Base-by-base conservation (phyloP, 2,888 invertebrate species). In the Bimastos eiseni region DNA sequence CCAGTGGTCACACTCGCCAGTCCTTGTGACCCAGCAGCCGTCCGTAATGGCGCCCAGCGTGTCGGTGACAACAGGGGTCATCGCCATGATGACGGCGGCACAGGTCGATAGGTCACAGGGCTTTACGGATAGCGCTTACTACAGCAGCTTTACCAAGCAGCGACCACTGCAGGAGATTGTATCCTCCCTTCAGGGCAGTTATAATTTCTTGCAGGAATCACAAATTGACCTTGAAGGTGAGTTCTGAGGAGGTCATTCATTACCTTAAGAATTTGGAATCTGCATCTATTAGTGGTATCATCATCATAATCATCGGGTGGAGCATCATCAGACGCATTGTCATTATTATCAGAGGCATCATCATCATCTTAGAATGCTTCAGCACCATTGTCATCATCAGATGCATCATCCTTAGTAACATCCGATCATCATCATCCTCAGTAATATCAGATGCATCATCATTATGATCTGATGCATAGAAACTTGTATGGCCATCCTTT, bases 201-300 rank as follows among this genome's bases (percentile, higher is more conserved):
- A 95, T 92, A 95, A 95, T 93, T 96, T 96, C 93, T 96, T 98
- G 91, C 98, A 98, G 96, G 98, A 98, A 94, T 98, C 98, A 37
- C 95, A 95, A 91, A 95, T 96, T 91, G 98, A 93, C 37, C 55
- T 89, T 55, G 90, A 89, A 30, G 70, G 90, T 89, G 44, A 33
- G 90, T 89, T 33, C 30, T 8, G 37, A 70, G 90, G 19, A 21
- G 86, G 37, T 36, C 15, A 86, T 33, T 36, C 15, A 86, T 33
- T 86, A n/a, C 17, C 13, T 3, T 55, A 30, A n/a, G 17, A 8
- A 4, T 70, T n/a, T 70, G 70, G 30, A 11, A n/a, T 70, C 30
- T 70, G 30, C n/a, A 5, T 70, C 70, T 70, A 13, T 6, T 70
- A 70, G 13, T 17, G 70, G n/a, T n/a, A 11, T 1, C 3, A 49